phyloP scores from a whole-genome alignment of 1,140 invertebrate genomes.

The Pinna nobilis region DNA sequence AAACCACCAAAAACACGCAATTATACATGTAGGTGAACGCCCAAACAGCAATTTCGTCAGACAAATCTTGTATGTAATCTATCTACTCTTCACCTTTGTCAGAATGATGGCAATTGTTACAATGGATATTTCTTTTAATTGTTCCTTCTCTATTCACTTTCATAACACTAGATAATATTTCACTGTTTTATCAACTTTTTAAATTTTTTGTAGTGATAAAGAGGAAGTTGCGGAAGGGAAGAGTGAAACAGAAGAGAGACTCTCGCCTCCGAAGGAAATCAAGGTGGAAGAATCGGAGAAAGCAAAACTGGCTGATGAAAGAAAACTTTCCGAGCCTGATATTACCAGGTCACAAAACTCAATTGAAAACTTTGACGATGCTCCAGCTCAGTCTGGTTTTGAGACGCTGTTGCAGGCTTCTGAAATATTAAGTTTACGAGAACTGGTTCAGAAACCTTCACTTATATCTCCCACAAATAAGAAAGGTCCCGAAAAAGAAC shows the following conservation, averaged over 20 bases:
- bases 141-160: too few species aligned
- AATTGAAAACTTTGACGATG: constrained; percentile 25
- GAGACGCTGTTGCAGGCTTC: constrained; percentile 40
- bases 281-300: background rate
- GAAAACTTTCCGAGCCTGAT: background rate
- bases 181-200: background rate
- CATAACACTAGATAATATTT: too few species aligned
- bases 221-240: constrained; percentile 11
- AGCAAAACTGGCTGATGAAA: background rate
- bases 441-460: constrained; percentile 33
- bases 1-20: too few species aligned
- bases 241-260: background rate
- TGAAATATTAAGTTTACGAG: constrained; percentile 37
- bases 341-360: constrained; percentile 4
- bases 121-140: background rate
- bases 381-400: constrained; percentile 25
- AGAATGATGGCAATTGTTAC: too few species aligned
- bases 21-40: too few species aligned
- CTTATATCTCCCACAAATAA: constrained; percentile 11
- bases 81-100: too few species aligned
- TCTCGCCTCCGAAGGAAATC: background rate
- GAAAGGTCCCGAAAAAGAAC: constrained; percentile 1
- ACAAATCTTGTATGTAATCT: too few species aligned
- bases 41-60: too few species aligned
- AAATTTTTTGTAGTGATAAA: constrained; percentile 1